phyloP scores from a whole-genome alignment of 2,113 vertebrate genomes.

The Phaethornis superciliosus region DNA sequence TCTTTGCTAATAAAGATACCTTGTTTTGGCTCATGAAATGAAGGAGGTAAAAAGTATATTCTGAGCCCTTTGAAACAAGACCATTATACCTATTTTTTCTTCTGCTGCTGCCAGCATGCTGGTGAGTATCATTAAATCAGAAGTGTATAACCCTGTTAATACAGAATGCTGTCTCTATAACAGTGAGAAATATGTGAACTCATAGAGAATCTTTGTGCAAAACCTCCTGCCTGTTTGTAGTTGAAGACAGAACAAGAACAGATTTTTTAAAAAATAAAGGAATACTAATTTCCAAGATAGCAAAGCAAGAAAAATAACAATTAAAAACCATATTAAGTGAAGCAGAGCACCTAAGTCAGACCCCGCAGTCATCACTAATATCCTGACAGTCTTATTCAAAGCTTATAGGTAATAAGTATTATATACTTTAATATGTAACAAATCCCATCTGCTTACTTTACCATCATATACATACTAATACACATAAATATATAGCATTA shows the following conservation, averaged over 20 bases:
- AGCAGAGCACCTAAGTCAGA: background rate
- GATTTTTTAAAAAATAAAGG: background rate
- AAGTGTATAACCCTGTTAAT: background rate
- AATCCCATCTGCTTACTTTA: background rate
- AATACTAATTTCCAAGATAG: background rate
- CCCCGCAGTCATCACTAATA: background rate
- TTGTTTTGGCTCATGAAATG: background rate
- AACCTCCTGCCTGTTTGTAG: background rate
- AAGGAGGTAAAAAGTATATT: accelerated
- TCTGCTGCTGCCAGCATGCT: background rate
- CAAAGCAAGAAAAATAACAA: background rate
- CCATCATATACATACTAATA: background rate
- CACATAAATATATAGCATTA: background rate
- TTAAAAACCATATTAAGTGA: background rate
- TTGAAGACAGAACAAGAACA: background rate
- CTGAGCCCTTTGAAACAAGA: background rate
- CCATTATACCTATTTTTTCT: background rate
- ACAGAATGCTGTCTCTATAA: background rate
- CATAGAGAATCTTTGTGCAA: background rate
- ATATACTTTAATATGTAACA: background rate
- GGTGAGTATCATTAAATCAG: background rate
- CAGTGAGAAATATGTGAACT: background rate
- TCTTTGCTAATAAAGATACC: background rate
- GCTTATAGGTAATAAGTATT: background rate
- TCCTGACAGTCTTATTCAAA: background rate